These are phyloP conservation scores for Beaufortia kweichowensis DNA, from an alignment of 2,113 vertebrate species.

Conservation along the genomic window DNA sequence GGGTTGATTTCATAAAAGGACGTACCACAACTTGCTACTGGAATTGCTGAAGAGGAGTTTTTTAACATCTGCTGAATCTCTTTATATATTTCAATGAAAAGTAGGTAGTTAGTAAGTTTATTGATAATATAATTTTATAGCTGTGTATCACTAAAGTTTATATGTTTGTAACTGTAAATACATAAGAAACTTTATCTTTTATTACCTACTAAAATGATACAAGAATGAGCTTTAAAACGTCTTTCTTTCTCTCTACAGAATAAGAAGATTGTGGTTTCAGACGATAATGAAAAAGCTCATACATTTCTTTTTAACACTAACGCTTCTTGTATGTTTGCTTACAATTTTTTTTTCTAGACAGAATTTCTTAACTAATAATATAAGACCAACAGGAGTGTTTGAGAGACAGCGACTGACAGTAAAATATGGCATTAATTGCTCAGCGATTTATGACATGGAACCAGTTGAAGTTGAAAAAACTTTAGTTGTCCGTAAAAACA, in stretches of 20 bases:
- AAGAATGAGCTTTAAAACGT: not conserved
- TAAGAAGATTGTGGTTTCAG: slow-evolving; percentile 68
- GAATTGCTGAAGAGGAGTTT: too few species aligned
- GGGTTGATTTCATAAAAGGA: too few species aligned
- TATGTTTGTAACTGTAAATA: too few species aligned
- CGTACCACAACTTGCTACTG: too few species aligned
- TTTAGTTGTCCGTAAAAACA: slow-evolving; percentile 77
- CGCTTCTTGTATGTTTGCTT: slow-evolving; percentile 43
- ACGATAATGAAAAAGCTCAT: slow-evolving; percentile 66
- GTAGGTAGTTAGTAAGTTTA: too few species aligned
- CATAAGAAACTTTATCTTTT: too few species aligned
- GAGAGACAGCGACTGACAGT: slow-evolving; percentile 61
- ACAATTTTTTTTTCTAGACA: slow-evolving; percentile 29
- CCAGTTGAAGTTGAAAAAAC: slow-evolving; percentile 85
- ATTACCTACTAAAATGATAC: too few species aligned
- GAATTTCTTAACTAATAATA: slow-evolving; percentile 1
- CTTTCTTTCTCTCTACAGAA: slow-evolving; percentile 71
- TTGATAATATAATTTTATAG: too few species aligned
- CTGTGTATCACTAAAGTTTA: too few species aligned
- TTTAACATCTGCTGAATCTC: too few species aligned
- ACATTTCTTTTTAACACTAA: slow-evolving; percentile 36
- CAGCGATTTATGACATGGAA: slow-evolving; percentile 81
- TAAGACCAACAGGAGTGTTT: slow-evolving; percentile 74
- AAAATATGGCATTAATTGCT: slow-evolving; percentile 64
- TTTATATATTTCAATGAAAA: too few species aligned